Conservation (phyloP, 2,113 vertebrate genomes). For the Eudyptes chrysolophus region DNA sequence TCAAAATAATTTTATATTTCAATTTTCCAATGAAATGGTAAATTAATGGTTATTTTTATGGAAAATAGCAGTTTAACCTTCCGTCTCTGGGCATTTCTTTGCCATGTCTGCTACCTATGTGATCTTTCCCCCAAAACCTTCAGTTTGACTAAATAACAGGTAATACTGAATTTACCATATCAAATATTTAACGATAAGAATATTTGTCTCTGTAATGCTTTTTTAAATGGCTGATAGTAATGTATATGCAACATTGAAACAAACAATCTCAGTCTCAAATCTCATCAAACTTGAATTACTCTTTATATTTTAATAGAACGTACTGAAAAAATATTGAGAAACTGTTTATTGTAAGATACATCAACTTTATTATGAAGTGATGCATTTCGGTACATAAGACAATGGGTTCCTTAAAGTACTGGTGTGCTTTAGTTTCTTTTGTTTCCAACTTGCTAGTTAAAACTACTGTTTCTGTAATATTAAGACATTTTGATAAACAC, state of each 20-base stretch:
- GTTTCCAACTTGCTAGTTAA: background rate
- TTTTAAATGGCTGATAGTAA: background rate
- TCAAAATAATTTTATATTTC: background rate
- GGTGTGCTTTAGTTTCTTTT: background rate
- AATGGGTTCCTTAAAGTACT: background rate
- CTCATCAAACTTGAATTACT: background rate
- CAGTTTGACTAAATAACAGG: background rate
- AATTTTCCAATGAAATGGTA: background rate
- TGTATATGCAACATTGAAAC: background rate
- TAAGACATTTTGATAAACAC: background rate
- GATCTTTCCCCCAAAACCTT: background rate
- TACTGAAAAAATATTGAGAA: background rate
- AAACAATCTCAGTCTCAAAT: background rate
- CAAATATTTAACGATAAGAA: background rate
- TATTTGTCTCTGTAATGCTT: background rate
- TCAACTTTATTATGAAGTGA: background rate
- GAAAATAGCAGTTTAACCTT: background rate
- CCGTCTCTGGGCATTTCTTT: background rate
- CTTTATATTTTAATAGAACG: background rate
- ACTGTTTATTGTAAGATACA: background rate
- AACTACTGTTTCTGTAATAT: background rate
- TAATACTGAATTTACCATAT: conserved; percentile 1
- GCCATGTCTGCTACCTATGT: background rate
- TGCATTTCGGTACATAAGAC: background rate
- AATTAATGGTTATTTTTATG: background rate